A percentile compares a stretch with the other conserved stretches of the same genome.
phyloP scores from a whole-genome alignment of 2,113 vertebrate genomes.

The Misgurnus mizolepis region DNA sequence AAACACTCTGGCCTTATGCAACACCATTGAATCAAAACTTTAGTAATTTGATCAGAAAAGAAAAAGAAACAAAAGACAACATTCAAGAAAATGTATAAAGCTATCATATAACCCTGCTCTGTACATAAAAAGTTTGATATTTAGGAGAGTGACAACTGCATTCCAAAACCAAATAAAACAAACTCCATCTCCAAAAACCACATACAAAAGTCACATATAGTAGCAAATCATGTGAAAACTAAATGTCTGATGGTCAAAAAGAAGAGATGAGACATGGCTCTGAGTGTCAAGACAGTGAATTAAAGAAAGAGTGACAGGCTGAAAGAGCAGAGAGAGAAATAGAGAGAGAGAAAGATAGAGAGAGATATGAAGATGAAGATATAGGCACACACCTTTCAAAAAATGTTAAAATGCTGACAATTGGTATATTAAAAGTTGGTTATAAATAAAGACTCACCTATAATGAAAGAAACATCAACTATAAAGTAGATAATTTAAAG shows the following conservation, averaged over 20 bases:
- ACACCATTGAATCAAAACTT: no score
- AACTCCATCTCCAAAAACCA: not conserved
- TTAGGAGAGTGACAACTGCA: slow-evolving; percentile 5
- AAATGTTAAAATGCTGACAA: not conserved
- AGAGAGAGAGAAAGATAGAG: slow-evolving; percentile 2
- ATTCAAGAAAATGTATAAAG: no score
- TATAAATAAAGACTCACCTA: not conserved
- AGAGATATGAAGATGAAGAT: not conserved
- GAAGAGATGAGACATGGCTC: slow-evolving; percentile 39
- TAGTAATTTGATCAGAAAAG: not conserved
- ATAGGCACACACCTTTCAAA: slow-evolving; percentile 20
- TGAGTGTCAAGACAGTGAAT: slow-evolving; percentile 11
- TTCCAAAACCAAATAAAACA: not conserved
- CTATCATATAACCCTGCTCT: not conserved
- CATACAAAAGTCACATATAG: not conserved
- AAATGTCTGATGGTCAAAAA: slow-evolving; percentile 38
- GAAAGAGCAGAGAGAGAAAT: slow-evolving; percentile 21
- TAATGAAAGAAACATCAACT: not conserved
- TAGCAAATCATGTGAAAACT: slow-evolving; percentile 37
- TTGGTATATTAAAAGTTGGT: not conserved
- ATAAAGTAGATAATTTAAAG: no score
- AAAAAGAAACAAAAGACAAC: not conserved
- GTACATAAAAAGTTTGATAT: not conserved
- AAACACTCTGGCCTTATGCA: no score
- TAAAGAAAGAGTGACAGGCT: slow-evolving; percentile 29